Evolutionary conservation across 2,113 vertebrate genomes (phyloP).

Genomic region (Protomyctophum bolini): DNA sequence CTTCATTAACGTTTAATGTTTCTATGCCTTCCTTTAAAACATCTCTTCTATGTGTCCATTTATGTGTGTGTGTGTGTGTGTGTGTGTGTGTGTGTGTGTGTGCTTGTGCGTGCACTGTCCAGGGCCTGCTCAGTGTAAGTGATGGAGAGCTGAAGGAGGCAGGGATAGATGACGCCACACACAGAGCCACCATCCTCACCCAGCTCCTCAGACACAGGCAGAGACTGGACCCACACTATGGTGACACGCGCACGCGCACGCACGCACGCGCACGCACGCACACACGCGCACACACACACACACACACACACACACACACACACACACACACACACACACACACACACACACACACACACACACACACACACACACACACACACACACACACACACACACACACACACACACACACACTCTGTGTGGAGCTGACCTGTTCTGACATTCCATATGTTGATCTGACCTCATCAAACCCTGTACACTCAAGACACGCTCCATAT

Average conservation of each 20-base stretch:
- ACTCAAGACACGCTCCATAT: too few species aligned
- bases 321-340: slow-evolving; percentile 1
- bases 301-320: neutral
- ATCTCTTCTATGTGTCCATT: too few species aligned
- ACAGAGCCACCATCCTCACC: slow-evolving; percentile 70
- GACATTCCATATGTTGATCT: too few species aligned
- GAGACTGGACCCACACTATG: slow-evolving; percentile 53
- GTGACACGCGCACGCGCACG: slow-evolving; percentile 39
- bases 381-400: too few species aligned
- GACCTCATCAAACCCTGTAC: too few species aligned
- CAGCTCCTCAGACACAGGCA: slow-evolving; percentile 65
- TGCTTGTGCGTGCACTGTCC: neutral
- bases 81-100: neutral
- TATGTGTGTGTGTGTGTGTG: neutral
- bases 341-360: neutral
- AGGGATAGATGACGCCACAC: slow-evolving; percentile 69
- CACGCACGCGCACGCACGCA: neutral
- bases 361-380: too few species aligned
- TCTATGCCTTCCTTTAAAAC: neutral
- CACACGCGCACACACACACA: neutral
- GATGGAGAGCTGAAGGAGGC: slow-evolving; percentile 71
- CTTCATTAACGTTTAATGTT: neutral
- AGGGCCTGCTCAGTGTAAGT: slow-evolving; percentile 73
- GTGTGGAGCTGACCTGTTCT: too few species aligned
- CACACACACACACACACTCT: too few species aligned